phyloP scores from a whole-genome alignment of 53 echinoderm and acorn worm genomes.

The Apostichopus leukothele region DNA sequence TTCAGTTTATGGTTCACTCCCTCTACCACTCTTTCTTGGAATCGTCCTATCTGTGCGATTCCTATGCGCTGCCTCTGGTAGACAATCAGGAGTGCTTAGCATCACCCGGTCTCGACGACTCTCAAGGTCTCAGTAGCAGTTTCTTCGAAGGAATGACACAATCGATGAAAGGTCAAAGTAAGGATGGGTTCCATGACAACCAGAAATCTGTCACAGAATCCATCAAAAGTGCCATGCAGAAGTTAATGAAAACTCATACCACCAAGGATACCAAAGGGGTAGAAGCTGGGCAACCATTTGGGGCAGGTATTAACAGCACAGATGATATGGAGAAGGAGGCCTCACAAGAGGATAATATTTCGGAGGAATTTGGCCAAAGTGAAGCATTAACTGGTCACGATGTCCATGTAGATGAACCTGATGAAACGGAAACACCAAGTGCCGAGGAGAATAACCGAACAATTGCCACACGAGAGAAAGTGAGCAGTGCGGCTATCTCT shows the following conservation, averaged over 20 bases:
- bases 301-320: not conserved
- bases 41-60: conserved; percentile 88
- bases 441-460: not conserved
- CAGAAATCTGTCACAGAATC: conserved; percentile 45
- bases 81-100: conserved; percentile 39
- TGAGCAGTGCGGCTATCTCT: not conserved
- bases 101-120: conserved; percentile 27
- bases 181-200: not conserved
- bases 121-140: conserved; percentile 13
- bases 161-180: not conserved
- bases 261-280: not conserved
- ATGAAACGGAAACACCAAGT: not conserved
- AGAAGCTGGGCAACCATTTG: not conserved
- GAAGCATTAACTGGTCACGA: not conserved
- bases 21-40: conserved; percentile 85
- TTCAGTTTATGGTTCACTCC: conserved; percentile 86
- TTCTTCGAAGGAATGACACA: conserved; percentile 21
- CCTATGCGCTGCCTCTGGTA: conserved; percentile 74
- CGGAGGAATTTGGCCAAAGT: not conserved
- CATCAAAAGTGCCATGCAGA: conserved; percentile 52
- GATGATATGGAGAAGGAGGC: not conserved
- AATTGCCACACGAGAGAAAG: too few species aligned
- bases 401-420: not conserved
- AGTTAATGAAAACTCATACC: conserved; percentile 33
- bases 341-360: not conserved